Evolutionary conservation across 2,888 invertebrate genomes (phyloP).

Genomic region (Andricus curvator): DNA sequence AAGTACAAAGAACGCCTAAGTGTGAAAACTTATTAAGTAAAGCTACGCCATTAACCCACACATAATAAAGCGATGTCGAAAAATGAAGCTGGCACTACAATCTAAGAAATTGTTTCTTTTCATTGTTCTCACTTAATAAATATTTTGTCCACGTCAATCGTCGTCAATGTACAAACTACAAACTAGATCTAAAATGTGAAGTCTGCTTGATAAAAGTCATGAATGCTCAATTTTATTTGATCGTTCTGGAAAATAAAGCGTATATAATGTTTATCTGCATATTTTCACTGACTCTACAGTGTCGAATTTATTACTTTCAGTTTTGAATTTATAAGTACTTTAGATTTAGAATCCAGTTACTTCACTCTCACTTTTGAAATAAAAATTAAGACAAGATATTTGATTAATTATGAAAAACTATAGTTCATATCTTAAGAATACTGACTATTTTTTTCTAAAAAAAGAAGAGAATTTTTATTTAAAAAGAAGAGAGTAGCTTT

Average conservation of each 20-base stretch:
- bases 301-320: neutral
- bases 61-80: neutral
- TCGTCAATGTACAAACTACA: neutral
- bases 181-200: neutral
- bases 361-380: neutral
- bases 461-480: neutral
- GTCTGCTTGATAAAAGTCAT: neutral
- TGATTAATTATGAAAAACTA: neutral
- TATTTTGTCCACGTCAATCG: neutral
- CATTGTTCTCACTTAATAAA: neutral
- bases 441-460: neutral
- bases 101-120: neutral
- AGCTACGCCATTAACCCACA: neutral
- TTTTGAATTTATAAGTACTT: neutral
- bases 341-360: neutral
- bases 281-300: neutral
- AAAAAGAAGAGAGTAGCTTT: neutral
- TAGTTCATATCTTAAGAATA: neutral
- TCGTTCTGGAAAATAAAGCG: neutral
- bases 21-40: constrained; percentile 3
- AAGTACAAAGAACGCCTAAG: neutral
- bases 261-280: neutral
- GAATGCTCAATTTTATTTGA: neutral
- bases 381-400: neutral
- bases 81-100: neutral